These are phyloP conservation scores for Rhombomys opimus DNA, from an alignment of 2,113 vertebrate species.

Conservation along the genomic window DNA sequence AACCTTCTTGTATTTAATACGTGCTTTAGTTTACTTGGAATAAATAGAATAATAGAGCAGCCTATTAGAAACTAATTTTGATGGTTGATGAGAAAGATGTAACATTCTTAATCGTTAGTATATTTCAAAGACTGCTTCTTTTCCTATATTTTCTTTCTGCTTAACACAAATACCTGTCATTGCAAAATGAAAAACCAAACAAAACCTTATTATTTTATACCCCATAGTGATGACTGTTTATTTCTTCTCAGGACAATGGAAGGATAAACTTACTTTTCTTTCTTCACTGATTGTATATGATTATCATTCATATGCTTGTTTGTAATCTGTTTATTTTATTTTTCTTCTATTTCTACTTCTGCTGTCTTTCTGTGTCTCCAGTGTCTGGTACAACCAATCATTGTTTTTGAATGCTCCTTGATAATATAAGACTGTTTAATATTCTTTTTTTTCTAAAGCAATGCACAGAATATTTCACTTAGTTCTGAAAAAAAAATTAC, in stretches of 20 bases:
- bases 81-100: constrained; percentile 18
- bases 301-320: constrained; percentile 31
- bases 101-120: constrained; percentile 58
- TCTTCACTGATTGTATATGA: neutral
- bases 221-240: neutral
- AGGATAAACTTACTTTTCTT: constrained; percentile 40
- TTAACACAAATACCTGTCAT: constrained; percentile 28
- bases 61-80: constrained; percentile 62
- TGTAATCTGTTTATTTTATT: constrained; percentile 47
- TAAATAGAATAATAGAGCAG: constrained; percentile 57
- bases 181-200: constrained; percentile 26
- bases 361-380: neutral
- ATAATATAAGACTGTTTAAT: neutral
- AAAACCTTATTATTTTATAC: constrained; percentile 31
- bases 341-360: neutral
- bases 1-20: constrained; percentile 65
- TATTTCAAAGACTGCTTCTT: constrained; percentile 26
- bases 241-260: neutral
- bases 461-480: neutral
- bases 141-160: neutral
- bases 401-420: neutral
- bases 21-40: constrained; percentile 42
- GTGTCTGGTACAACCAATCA: neutral
- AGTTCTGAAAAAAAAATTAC: constrained; percentile 20
- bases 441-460: neutral